These are phyloP conservation scores for Pipistrellus kuhlii DNA, from an alignment of 2,797 vertebrate species.

Conservation along the genomic window DNA sequence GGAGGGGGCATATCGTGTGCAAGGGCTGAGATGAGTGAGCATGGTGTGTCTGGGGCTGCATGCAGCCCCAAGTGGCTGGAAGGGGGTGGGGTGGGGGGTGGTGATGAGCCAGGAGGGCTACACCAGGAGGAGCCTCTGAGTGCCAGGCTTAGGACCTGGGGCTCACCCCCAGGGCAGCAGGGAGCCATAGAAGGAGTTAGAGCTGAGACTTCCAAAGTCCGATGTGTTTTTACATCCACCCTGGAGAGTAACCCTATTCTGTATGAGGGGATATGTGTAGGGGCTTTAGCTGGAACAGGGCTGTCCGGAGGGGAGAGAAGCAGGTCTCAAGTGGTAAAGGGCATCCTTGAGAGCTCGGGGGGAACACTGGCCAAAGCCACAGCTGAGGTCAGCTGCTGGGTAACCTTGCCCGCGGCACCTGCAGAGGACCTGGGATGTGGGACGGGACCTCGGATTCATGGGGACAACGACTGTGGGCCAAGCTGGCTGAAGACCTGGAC, in stretches of 20 bases:
- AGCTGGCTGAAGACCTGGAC: neutral
- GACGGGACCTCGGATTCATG: neutral
- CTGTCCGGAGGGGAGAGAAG: neutral
- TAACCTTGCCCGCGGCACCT: neutral
- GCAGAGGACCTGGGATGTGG: neutral
- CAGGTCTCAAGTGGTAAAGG: neutral
- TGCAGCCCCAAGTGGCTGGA: neutral
- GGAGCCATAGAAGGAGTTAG: neutral
- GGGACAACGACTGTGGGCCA: neutral
- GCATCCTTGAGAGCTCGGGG: neutral
- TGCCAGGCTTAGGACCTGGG: neutral
- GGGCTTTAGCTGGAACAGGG: neutral
- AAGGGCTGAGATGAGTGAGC: neutral
- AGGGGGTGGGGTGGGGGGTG: neutral
- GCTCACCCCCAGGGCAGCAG: neutral
- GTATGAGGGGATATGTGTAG: no score
- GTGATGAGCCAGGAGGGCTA: neutral
- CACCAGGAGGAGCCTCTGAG: neutral
- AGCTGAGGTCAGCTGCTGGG: neutral
- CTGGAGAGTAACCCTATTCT: neutral
- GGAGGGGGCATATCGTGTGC: neutral
- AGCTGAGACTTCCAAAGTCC: neutral
- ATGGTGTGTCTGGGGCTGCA: accelerated
- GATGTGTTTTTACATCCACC: neutral
- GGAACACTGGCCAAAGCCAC: neutral